Evolutionary conservation across 2,888 invertebrate genomes (phyloP), one percentile per base, ranked within the genome.

Genomic region (Steromphala cineraria): DNA sequence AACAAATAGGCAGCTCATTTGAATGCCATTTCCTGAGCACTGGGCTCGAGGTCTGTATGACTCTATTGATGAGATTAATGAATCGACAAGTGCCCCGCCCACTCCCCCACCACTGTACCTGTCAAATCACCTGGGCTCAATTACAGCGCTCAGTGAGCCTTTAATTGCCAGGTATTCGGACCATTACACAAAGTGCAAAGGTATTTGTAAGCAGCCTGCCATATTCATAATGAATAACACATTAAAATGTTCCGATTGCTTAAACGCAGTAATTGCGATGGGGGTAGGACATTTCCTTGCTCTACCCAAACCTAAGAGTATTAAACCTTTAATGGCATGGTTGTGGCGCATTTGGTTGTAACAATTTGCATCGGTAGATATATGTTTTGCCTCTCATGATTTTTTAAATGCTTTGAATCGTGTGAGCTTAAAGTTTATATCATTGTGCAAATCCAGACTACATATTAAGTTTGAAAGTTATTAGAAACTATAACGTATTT

Each of bases 21-120:
- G 71, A 71, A 71, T 71, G 71, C 36, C 71, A 71, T 71, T 71
- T 71, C 71, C 71, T 71, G 71, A 40, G 71, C n/a, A 36, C 40
- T n/a, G 36, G n/a, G 31, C 71, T 71, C 8, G 36, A 28, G 19
- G 71, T 19, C 71, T 71, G 28, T 71, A 71, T 71, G 71, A 71
- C n/a, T 71, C 71, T 31, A 71, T 71, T 71, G 71, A 71, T 19
- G 19, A 36, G 36, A 71, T 36, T 36, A 71, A 36, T 17, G 71
- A 71, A 19, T n/a, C 40, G 36, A 36, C 31, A 31, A 71, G 71
- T 36, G 31, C 71, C 40, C 28, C 71, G 36, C 71, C 71, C 71
- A 71, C 40, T 19, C 36, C 2, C 31, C 36, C n/a, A 71, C 19
- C 71, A 31, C 1, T 71, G 28, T 31, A 31, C 71, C 31, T 71